Conservation (phyloP, 2,797 vertebrate genomes). For the Neosilurus mollespiculum region DNA sequence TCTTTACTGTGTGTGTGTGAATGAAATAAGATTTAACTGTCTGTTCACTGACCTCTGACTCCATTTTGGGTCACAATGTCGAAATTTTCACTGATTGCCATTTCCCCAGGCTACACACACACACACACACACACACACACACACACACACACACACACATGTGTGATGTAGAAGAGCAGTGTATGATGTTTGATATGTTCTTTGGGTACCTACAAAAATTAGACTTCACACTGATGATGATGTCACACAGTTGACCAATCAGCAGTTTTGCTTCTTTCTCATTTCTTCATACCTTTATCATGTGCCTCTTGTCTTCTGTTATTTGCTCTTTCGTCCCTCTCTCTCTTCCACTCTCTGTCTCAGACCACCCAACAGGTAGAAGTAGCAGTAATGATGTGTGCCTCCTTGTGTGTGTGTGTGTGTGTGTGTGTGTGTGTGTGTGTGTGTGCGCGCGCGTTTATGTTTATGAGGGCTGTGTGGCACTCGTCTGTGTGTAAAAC, state of each 20-base stretch:
- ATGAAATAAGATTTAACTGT: neutral
- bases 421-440: neutral
- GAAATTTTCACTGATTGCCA: constrained; percentile 22
- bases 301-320: neutral
- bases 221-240: neutral
- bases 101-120: constrained; percentile 35
- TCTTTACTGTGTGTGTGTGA: too few relatives aligned
- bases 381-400: constrained; percentile 2
- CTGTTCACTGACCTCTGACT: neutral
- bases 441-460: neutral
- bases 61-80: constrained; percentile 32
- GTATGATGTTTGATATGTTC: too few relatives aligned
- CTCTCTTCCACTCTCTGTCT: constrained; percentile 5
- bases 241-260: neutral
- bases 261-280: neutral
- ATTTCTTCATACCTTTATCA: neutral
- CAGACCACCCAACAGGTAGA: constrained; percentile 1
- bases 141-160: constrained; percentile 28
- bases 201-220: too few relatives aligned
- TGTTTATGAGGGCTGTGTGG: neutral
- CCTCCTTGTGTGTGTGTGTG: neutral
- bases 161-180: too few relatives aligned
- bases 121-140: constrained; percentile 23
- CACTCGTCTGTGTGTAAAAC: constrained; percentile 7
- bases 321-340: neutral